Evolutionary conservation across 1,140 invertebrate species (phyloP).

Genomic region (Lethrus apterus): DNA sequence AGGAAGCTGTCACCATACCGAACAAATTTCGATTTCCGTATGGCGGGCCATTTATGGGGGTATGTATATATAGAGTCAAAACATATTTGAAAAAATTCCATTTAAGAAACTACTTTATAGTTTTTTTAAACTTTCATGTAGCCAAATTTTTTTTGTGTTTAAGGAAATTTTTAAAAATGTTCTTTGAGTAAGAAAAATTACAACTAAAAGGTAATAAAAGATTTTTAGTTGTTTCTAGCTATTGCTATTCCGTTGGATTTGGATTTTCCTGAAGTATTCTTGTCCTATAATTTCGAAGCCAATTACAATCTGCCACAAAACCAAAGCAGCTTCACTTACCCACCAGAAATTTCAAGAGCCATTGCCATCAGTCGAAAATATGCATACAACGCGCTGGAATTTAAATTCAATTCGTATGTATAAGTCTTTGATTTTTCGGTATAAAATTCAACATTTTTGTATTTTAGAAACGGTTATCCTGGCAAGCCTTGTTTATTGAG

Average conservation of each 20-base stretch:
- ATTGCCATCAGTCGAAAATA: slow-evolving; percentile 18
- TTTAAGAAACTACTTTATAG: too few relatives aligned
- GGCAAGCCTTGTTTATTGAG: slow-evolving; percentile 44
- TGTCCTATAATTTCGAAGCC: slow-evolving; percentile 70
- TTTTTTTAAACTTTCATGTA: too few relatives aligned
- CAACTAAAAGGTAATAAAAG: not conserved
- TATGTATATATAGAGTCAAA: slow-evolving; percentile 14
- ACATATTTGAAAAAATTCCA: too few relatives aligned
- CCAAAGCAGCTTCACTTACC: slow-evolving; percentile 30
- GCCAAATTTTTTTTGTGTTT: too few relatives aligned
- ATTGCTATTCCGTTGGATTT: slow-evolving; percentile 64
- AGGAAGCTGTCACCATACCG: slow-evolving; percentile 15
- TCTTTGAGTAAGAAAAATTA: too few relatives aligned
- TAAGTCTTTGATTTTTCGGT: slow-evolving; percentile 1
- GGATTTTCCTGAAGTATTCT: slow-evolving; percentile 59
- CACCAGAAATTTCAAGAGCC: slow-evolving; percentile 24
- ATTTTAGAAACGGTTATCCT: slow-evolving; percentile 43
- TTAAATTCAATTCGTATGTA: slow-evolving; percentile 34
- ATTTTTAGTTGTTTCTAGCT: slow-evolving; percentile 53
- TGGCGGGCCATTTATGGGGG: slow-evolving; percentile 25
- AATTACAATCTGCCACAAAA: slow-evolving; percentile 49
- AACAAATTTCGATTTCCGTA: slow-evolving; percentile 23
- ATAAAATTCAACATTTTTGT: slow-evolving; percentile 10
- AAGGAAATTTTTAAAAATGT: too few relatives aligned
- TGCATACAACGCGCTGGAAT: slow-evolving; percentile 31